phyloP scores from a whole-genome alignment of 2,888 invertebrate species.

The Megastigmus dorsalis region DNA sequence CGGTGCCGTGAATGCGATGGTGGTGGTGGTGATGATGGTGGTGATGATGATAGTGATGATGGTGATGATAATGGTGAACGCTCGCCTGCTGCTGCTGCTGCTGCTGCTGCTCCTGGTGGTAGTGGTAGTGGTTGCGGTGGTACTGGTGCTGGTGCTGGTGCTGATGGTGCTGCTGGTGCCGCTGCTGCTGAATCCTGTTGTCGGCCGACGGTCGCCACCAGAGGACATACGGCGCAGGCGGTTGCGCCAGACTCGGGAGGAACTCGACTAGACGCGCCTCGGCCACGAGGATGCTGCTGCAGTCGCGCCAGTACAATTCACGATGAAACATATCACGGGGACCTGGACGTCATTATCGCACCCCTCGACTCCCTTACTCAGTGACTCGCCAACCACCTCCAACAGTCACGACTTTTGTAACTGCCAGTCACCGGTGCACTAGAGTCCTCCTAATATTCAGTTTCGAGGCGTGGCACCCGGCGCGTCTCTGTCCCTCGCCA shows the following conservation, averaged over 20 bases:
- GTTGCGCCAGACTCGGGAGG: slow-evolving; percentile 3
- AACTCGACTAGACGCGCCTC: slow-evolving; percentile 50
- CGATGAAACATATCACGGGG: slow-evolving; percentile 72
- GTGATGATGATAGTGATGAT: slow-evolving; percentile 15
- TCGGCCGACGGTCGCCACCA: slow-evolving; percentile 27
- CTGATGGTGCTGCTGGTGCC: slow-evolving; percentile 3
- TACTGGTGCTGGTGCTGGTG: background rate
- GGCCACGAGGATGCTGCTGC: slow-evolving; percentile 61
- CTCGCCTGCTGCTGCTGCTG: background rate
- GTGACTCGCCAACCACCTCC: background rate
- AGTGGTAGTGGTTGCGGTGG: background rate
- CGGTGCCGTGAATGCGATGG: slow-evolving; percentile 9
- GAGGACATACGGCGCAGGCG: slow-evolving; percentile 47
- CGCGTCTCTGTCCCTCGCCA: background rate
- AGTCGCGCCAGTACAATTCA: slow-evolving; percentile 67
- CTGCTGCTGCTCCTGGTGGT: slow-evolving; percentile 12
- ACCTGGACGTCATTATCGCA: slow-evolving; percentile 51
- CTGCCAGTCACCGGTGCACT: too few relatives aligned
- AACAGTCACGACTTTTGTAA: too few relatives aligned
- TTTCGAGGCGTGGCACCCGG: slow-evolving; percentile 14
- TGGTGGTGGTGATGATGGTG: slow-evolving; percentile 32
- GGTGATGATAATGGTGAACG: slow-evolving; percentile 13
- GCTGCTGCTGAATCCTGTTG: background rate
- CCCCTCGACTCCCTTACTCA: slow-evolving; percentile 22
- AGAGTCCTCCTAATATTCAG: background rate